phyloP scores from a whole-genome alignment of 2,797 vertebrate genomes.

The Threskiornis aethiopicus region DNA sequence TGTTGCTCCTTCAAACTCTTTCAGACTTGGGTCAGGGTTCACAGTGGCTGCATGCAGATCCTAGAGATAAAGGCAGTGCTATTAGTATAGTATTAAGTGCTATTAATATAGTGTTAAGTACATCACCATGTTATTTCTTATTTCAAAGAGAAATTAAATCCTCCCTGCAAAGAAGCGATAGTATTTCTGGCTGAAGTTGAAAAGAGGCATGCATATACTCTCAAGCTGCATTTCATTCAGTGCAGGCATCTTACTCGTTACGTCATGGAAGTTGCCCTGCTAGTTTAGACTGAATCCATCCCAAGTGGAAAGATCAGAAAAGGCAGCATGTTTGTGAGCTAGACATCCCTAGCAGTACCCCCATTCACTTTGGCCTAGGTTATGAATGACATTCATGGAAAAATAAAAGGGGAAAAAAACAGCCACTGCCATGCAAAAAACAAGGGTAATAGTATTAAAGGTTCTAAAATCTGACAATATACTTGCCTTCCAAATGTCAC shows the following conservation, averaged over 20 bases:
- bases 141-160: constrained; percentile 50
- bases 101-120: neutral
- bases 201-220: constrained; percentile 73
- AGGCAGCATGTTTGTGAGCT: constrained; percentile 49
- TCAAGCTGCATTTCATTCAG: constrained; percentile 58
- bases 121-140: neutral
- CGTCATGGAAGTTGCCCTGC: constrained; percentile 19
- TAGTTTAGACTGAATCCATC: constrained; percentile 50
- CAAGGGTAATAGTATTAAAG: constrained; percentile 57
- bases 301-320: constrained; percentile 53
- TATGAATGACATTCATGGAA: constrained; percentile 64
- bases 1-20: constrained; percentile 94
- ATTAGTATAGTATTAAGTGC: neutral
- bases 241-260: constrained; percentile 48
- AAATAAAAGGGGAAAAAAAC: constrained; percentile 55
- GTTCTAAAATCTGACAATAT: constrained; percentile 79
- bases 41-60: constrained; percentile 92
- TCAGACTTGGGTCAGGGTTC: constrained; percentile 94
- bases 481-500: constrained; percentile 92
- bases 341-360: constrained; percentile 53
- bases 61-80: constrained; percentile 71
- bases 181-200: constrained; percentile 53
- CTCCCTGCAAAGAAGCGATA: constrained; percentile 68
- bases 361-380: constrained; percentile 59
- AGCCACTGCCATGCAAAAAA: constrained; percentile 82